A percentile compares a stretch with the other conserved stretches of the same genome.
phyloP scores from a whole-genome alignment of 1,140 invertebrate genomes.

The Antheraea pernyi region DNA sequence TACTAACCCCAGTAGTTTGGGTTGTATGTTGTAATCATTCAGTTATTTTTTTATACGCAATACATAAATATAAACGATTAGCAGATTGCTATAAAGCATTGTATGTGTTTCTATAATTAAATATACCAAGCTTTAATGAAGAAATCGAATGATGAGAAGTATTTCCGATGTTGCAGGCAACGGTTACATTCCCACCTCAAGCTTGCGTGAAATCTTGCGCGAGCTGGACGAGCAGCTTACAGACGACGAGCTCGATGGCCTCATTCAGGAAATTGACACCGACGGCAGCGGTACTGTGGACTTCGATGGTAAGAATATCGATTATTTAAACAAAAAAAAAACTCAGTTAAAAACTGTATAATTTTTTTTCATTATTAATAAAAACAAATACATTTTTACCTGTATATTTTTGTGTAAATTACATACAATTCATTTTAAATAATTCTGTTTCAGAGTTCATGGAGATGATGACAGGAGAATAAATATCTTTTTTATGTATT shows the following conservation, averaged over 20 bases:
- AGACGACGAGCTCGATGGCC: slow-evolving; percentile 94
- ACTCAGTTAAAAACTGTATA: too few relatives aligned
- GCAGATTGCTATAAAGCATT: too few relatives aligned
- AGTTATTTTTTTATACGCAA: too few relatives aligned
- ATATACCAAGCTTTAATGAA: not conserved
- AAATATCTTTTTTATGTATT: slow-evolving; percentile 67
- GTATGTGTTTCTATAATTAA: too few relatives aligned
- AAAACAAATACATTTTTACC: not conserved
- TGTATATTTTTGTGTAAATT: too few relatives aligned
- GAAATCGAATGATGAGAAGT: not conserved
- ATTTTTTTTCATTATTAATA: too few relatives aligned
- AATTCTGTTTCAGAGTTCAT: slow-evolving; percentile 91
- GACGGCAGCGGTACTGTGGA: slow-evolving; percentile 90
- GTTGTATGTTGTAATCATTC: too few relatives aligned
- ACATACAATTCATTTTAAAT: not conserved
- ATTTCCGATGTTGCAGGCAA: slow-evolving; percentile 82
- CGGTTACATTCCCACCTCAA: slow-evolving; percentile 96
- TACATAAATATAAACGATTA: too few relatives aligned
- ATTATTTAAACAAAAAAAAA: not conserved
- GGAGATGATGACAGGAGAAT: slow-evolving; percentile 98
- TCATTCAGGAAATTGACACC: slow-evolving; percentile 98
- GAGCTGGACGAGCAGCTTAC: slow-evolving; percentile 96
- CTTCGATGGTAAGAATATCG: slow-evolving; percentile 80
- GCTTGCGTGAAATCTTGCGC: slow-evolving; percentile 93
- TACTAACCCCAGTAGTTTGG: too few relatives aligned